These are phyloP conservation scores for Scaeva pyrastri DNA, from an alignment of 2,888 invertebrate genomes.

Conservation along the genomic window DNA sequence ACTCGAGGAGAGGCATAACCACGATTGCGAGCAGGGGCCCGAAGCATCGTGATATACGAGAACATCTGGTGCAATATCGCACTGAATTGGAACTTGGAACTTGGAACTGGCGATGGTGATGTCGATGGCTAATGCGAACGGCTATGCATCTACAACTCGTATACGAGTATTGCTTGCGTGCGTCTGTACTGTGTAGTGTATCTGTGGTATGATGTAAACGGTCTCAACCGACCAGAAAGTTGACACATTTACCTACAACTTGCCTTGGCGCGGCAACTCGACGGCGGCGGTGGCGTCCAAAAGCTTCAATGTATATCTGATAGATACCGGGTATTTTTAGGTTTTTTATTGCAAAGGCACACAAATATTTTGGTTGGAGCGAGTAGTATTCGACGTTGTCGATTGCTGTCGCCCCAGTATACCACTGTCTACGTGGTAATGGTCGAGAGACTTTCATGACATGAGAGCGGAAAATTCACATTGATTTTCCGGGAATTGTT, in stretches of 20 bases:
- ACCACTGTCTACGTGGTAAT: slow-evolving; percentile 43
- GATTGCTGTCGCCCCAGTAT: not conserved
- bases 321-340: slow-evolving; percentile 30
- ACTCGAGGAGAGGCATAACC: slow-evolving; percentile 1
- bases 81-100: too few relatives aligned
- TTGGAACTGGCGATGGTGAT: slow-evolving; percentile 59
- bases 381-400: not conserved
- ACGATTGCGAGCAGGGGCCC: slow-evolving; percentile 1
- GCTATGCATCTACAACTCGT: not conserved
- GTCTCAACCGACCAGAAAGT: slow-evolving; percentile 71
- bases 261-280: slow-evolving; percentile 8
- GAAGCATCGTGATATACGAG: slow-evolving; percentile 25
- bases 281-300: not conserved
- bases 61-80: slow-evolving; percentile 75
- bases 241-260: slow-evolving; percentile 71
- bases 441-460: slow-evolving; percentile 58
- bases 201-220: slow-evolving; percentile 68
- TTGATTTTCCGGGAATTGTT: slow-evolving; percentile 73
- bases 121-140: slow-evolving; percentile 16
- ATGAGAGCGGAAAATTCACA: slow-evolving; percentile 65
- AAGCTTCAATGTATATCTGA: slow-evolving; percentile 1
- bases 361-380: slow-evolving; percentile 1
- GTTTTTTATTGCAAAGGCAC: not conserved
- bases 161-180: not conserved
- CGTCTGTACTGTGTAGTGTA: not conserved